Conservation (phyloP, 2,797 vertebrate genomes). For the Pipistrellus pipistrellus region DNA sequence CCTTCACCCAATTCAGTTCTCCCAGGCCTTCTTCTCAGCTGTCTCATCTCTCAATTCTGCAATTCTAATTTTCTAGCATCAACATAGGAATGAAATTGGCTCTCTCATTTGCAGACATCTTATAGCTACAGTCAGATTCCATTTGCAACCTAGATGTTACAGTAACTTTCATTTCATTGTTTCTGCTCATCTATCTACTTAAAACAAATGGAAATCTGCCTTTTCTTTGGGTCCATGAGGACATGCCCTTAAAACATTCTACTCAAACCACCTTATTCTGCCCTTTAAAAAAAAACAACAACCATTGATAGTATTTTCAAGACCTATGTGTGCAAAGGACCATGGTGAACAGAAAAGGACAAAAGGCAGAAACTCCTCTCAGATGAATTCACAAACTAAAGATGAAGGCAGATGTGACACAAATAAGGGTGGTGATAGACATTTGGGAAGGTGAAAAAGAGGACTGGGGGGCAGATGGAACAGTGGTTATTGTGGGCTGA, state of each 20-base stretch:
- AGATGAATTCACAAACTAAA: not conserved
- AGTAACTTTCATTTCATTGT: not conserved
- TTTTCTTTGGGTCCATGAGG: not conserved
- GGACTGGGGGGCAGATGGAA: not conserved
- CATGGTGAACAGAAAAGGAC: not conserved
- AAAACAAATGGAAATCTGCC: not conserved
- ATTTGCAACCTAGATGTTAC: not conserved
- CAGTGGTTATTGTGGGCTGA: not conserved
- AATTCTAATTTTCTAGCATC: not conserved
- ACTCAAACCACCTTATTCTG: not conserved
- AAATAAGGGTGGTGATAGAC: not conserved
- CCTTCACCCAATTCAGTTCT: not conserved
- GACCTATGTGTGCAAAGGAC: not conserved
- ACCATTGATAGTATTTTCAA: not conserved
- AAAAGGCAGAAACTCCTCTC: not conserved
- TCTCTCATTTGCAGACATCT: not conserved
- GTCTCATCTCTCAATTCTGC: not conserved
- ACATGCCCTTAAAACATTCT: not conserved
- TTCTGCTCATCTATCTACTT: not conserved
- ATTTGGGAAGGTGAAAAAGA: not conserved
- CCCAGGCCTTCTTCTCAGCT: not conserved
- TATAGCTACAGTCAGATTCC: not conserved
- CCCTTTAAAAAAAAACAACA: not conserved
- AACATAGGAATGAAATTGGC: not conserved
- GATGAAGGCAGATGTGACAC: not conserved